A percentile compares a stretch with the other conserved stretches of the same genome.
Evolutionary conservation across 2,888 invertebrate species (phyloP).

Genomic region (Ormyrus nitidulus): DNA sequence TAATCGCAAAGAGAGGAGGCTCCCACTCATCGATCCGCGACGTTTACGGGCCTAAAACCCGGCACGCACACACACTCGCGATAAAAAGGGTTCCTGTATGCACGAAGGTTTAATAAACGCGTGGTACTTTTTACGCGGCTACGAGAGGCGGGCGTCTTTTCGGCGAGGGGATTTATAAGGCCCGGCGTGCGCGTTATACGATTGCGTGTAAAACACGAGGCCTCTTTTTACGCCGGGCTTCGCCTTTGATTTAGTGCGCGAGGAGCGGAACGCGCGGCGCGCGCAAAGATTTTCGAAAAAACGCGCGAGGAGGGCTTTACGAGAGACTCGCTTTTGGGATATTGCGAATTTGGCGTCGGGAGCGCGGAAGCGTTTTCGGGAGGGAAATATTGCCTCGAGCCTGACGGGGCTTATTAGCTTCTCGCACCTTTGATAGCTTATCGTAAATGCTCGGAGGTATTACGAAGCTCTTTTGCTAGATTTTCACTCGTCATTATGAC

Average conservation of each 20-base stretch:
- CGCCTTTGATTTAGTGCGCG: slow-evolving; percentile 13
- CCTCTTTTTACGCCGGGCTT: neutral
- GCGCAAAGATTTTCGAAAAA: neutral
- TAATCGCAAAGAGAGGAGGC: neutral
- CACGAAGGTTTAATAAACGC: slow-evolving; percentile 21
- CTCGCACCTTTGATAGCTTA: neutral
- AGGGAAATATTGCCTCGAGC: slow-evolving; percentile 5
- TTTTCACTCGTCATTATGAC: too few species aligned
- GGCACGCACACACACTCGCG: neutral
- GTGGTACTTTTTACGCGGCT: slow-evolving; percentile 1
- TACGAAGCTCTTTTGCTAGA: too few species aligned
- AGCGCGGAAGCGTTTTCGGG: neutral
- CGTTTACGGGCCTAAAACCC: slow-evolving; percentile 20
- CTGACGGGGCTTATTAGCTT: slow-evolving; percentile 14
- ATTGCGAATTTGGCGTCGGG: too few species aligned
- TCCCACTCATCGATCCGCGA: slow-evolving; percentile 16
- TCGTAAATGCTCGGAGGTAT: too few species aligned
- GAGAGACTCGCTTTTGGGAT: neutral
- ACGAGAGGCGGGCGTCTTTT: neutral
- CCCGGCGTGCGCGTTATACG: neutral
- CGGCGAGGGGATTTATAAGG: slow-evolving; percentile 12
- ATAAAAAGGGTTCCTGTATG: slow-evolving; percentile 4
- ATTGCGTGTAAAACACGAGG: slow-evolving; percentile 23
- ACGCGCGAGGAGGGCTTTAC: neutral
- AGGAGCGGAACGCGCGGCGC: neutral